Base-by-base conservation (phyloP, 1,140 invertebrate species). In the Ceratosolen solmsi region DNA sequence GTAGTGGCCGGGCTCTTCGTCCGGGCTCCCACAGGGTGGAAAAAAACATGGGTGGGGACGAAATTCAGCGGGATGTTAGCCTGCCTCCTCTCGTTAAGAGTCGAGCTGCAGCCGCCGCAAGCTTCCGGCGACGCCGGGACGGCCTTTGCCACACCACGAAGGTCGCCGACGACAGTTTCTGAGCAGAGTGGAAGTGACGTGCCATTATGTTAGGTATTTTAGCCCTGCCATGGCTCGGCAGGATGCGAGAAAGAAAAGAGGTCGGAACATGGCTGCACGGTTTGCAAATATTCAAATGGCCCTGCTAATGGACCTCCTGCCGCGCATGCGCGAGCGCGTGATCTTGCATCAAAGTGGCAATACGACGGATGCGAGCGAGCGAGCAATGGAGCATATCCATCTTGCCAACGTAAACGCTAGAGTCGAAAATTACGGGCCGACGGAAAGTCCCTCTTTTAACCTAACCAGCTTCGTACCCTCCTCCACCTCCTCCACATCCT, bases 211-310 rank as follows among this genome's bases (percentile, higher is more conserved):
- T 79, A 79, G 33, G 78, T 72, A 51, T 79, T 72, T 79, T 79
- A 20, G 51, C 3, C 11, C 51, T 5, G n/a, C n/a, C n/a, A n/a
- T n/a, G n/a, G n/a, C n/a, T n/a, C n/a, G n/a, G n/a, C n/a, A n/a
- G n/a, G n/a, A n/a, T 5, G 38, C 27, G 1, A 7, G 54, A 11
- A 36, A n/a, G 20, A n/a, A 25, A 36, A 63, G 25, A 17, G 38
- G 41, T 8, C 58, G 15, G 82, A 80, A 76, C 84, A 85, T 86
- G 83, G 87, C 87, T 86, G 87, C 88, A 86, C 88, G 87, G 87
- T 91, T 91, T 90, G 90, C 90, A 91, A 91, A 90, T 90, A 91
- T 90, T 91, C 89, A 90, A 91, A 91, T 91, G 89, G 89, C 85
- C 87, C 83, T 85, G 83, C 89, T 90, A 91, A 91, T 91, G 90